These are phyloP conservation scores for Rhizoglyphus robini DNA, from an alignment of 1,140 invertebrate genomes.

Conservation along the genomic window DNA sequence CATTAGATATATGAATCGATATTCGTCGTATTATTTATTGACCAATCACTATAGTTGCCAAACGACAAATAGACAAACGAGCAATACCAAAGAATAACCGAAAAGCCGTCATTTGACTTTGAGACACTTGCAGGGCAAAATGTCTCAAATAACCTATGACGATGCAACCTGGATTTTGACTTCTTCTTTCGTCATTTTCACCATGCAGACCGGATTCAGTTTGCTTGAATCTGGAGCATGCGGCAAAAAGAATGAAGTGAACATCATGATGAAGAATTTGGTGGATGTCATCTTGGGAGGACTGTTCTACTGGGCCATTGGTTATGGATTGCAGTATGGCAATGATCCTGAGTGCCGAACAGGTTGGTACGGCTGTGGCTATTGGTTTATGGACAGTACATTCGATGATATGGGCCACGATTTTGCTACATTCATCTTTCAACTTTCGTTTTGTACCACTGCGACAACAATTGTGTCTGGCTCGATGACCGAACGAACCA, in stretches of 20 bases:
- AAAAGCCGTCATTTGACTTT: no score
- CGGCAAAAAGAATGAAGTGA: constrained; percentile 81
- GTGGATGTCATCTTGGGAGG: constrained; percentile 81
- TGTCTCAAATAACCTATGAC: constrained; percentile 39
- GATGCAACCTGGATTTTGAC: constrained; percentile 86
- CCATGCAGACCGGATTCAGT: constrained; percentile 90
- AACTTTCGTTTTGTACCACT: constrained; percentile 35
- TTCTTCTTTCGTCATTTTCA: constrained; percentile 87
- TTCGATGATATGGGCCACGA: constrained; percentile 28
- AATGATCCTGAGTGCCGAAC: constrained; percentile 49
- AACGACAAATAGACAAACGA: no score
- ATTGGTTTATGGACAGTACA: constrained; percentile 38
- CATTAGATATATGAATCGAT: no score
- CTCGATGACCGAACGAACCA: constrained; percentile 48
- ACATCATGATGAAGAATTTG: constrained; percentile 90
- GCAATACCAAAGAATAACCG: no score
- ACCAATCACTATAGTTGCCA: no score
- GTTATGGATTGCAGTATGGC: constrained; percentile 79
- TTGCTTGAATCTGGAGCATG: constrained; percentile 80
- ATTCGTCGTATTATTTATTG: no score
- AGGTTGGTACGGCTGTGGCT: constrained; percentile 45
- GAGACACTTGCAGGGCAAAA: no score
- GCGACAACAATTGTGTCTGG: constrained; percentile 38
- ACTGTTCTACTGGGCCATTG: constrained; percentile 83
- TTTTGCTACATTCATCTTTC: constrained; percentile 34